Evolutionary conservation across 2,888 invertebrate species (phyloP).

Genomic region (Rapana venosa): DNA sequence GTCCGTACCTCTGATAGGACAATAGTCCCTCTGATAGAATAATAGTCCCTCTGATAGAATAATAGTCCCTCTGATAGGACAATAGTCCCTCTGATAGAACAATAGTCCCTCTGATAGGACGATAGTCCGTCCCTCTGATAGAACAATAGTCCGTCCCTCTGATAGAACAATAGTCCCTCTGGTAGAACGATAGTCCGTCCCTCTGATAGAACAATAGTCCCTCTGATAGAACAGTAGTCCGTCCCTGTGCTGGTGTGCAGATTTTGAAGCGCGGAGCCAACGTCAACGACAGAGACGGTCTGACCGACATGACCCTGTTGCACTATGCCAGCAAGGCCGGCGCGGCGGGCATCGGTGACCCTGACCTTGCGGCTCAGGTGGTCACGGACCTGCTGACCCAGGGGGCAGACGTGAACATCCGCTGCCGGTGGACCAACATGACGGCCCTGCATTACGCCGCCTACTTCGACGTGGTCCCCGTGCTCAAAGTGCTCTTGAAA

Average conservation of each 20-base stretch:
- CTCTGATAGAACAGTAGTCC: too few relatives aligned
- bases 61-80: too few relatives aligned
- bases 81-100: too few relatives aligned
- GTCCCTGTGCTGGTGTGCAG: constrained; percentile 61
- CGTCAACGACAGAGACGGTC: constrained; percentile 80
- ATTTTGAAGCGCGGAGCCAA: constrained; percentile 79
- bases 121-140: too few relatives aligned
- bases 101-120: too few relatives aligned
- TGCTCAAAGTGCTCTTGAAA: constrained; percentile 77
- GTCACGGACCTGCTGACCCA: constrained; percentile 68
- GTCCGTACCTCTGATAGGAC: too few relatives aligned
- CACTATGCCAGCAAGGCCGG: constrained; percentile 81
- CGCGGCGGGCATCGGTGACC: constrained; percentile 78
- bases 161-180: too few relatives aligned
- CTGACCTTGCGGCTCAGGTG: constrained; percentile 71
- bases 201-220: too few relatives aligned
- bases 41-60: too few relatives aligned
- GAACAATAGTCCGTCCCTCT: too few relatives aligned
- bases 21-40: too few relatives aligned
- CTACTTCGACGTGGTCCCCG: constrained; percentile 80
- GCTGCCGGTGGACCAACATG: constrained; percentile 81
- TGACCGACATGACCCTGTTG: constrained; percentile 81
- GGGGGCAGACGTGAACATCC: constrained; percentile 79
- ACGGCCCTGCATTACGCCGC: constrained; percentile 80
- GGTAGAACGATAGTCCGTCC: too few relatives aligned